A percentile compares a stretch with the other conserved stretches of the same genome.
Evolutionary conservation across 2,113 vertebrate species (phyloP).

Genomic region (Puffinus mauretanicus): DNA sequence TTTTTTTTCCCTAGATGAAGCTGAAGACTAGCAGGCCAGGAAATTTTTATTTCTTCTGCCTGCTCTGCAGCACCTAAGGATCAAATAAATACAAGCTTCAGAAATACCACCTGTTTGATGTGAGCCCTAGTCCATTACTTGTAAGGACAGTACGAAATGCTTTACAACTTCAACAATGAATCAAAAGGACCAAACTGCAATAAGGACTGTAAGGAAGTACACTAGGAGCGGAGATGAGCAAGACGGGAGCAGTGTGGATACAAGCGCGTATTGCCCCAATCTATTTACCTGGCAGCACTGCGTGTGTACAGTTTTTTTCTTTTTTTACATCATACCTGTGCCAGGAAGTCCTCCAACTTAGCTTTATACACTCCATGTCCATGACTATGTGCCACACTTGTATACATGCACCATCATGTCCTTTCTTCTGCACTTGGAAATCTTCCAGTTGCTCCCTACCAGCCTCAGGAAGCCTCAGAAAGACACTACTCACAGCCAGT

Average conservation of each 20-base stretch:
- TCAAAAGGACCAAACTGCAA: background rate
- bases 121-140: background rate
- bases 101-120: background rate
- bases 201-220: background rate
- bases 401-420: accelerated
- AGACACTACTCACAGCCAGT: background rate
- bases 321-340: background rate
- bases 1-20: background rate
- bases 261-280: background rate
- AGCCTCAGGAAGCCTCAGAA: background rate
- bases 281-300: background rate
- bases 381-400: background rate
- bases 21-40: background rate
- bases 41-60: background rate
- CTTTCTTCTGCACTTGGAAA: background rate
- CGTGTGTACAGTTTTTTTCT: accelerated
- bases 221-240: background rate
- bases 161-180: background rate
- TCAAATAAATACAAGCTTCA: background rate
- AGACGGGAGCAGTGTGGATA: background rate
- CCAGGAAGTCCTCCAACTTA: background rate
- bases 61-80: background rate
- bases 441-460: background rate
- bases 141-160: background rate
- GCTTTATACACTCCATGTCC: background rate